A percentile compares a stretch with the other conserved stretches of the same genome.
phyloP scores from a whole-genome alignment of 2,888 invertebrate genomes.

The Pseudococcus viburni region DNA sequence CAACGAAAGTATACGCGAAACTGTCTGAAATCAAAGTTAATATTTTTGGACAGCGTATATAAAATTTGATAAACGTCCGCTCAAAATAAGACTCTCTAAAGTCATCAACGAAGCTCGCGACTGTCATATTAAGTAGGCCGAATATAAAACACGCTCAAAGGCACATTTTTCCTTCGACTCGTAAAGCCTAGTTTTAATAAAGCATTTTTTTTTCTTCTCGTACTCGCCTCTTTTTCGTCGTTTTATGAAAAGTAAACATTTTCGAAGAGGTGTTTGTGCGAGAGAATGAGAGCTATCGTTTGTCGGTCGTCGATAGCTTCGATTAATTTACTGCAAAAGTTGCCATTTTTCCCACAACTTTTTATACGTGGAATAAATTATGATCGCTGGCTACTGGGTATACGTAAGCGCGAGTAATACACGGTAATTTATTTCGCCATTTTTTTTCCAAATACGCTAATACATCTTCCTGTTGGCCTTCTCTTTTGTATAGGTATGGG shows the following conservation, averaged over 20 bases:
- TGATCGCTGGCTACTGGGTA: background rate
- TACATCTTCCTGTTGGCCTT: constrained; percentile 20
- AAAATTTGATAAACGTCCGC: background rate
- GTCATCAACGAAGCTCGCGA: constrained; percentile 22
- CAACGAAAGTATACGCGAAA: background rate
- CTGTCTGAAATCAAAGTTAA: background rate
- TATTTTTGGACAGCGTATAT: background rate
- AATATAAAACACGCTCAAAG: background rate
- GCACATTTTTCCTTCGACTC: background rate
- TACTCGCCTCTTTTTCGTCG: background rate
- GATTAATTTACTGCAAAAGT: background rate
- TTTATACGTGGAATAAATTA: background rate
- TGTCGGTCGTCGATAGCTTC: background rate
- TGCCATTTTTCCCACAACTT: background rate
- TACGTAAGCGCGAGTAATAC: background rate
- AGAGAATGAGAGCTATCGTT: background rate
- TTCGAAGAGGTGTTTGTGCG: too few relatives aligned
- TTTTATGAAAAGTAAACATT: background rate
- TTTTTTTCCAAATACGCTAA: background rate
- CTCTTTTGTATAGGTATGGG: background rate
- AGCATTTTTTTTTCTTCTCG: background rate
- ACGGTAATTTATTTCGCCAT: constrained; percentile 1
- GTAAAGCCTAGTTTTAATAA: background rate
- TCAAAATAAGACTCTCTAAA: background rate
- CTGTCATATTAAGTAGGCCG: background rate